phyloP scores from a whole-genome alignment of 1,140 invertebrate species.

The Geopemphigus sp. region DNA sequence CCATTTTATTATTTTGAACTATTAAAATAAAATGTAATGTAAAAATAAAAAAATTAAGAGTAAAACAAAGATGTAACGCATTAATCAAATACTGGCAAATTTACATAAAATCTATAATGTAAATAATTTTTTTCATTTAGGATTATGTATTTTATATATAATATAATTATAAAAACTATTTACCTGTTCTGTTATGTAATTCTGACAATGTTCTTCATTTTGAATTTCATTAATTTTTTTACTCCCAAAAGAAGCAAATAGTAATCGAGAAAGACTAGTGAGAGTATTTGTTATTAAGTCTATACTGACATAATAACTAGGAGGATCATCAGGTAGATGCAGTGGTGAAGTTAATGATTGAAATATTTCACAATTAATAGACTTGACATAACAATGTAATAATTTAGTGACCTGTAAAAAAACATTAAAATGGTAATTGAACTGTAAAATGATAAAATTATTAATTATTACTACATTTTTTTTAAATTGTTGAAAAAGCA shows the following conservation, averaged over 20 bases:
- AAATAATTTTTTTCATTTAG: not conserved
- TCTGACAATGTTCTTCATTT: constrained; percentile 20
- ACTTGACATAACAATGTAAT: constrained; percentile 74
- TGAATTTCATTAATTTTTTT: constrained; percentile 11
- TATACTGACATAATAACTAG: constrained; percentile 43
- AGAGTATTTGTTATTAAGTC: constrained; percentile 35
- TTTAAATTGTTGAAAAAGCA: not conserved
- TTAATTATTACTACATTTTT: too few relatives aligned
- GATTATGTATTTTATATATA: not conserved
- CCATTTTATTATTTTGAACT: too few relatives aligned
- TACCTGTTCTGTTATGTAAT: constrained; percentile 29
- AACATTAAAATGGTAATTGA: too few relatives aligned
- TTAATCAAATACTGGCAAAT: too few relatives aligned
- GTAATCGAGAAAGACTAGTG: constrained; percentile 26
- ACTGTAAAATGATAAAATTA: too few relatives aligned
- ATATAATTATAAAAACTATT: not conserved
- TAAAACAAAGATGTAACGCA: too few relatives aligned
- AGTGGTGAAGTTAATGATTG: constrained; percentile 52
- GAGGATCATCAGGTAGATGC: constrained; percentile 5
- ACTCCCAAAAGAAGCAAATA: constrained; percentile 33
- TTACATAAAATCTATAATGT: too few relatives aligned
- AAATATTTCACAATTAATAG: constrained; percentile 67
- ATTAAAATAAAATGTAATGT: too few relatives aligned
- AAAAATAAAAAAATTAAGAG: too few relatives aligned
- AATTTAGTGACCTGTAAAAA: constrained; percentile 65